Percentiles rank a stretch among this genome's conserved stretches.
phyloP scores from a whole-genome alignment of 1,140 invertebrate genomes.

The Epicauta chinensis region DNA sequence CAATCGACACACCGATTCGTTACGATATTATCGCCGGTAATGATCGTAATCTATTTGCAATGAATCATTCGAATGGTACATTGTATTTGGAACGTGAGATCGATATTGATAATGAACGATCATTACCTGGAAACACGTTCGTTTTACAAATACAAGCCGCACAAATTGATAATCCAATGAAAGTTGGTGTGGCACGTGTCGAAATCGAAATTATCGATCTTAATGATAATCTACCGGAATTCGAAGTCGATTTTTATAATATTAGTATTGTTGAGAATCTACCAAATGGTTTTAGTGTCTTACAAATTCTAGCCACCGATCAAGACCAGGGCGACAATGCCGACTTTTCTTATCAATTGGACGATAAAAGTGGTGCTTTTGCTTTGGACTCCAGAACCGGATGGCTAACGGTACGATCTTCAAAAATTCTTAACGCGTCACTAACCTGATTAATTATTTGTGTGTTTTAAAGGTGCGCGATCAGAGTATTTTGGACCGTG shows the following conservation, averaged over 20 bases:
- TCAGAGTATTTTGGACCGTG: conserved; percentile 71
- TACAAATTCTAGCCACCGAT: conserved; percentile 74
- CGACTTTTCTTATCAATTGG: conserved; percentile 72
- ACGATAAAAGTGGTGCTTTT: conserved; percentile 69
- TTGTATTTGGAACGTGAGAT: conserved; percentile 72
- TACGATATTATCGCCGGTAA: conserved; percentile 73
- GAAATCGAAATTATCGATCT: conserved; percentile 74
- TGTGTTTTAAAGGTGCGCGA: conserved; percentile 32
- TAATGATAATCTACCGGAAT: conserved; percentile 79
- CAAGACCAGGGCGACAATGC: conserved; percentile 77
- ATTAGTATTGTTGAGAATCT: conserved; percentile 88
- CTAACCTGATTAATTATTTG: too few species aligned
- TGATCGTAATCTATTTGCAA: conserved; percentile 61
- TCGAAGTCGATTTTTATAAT: conserved; percentile 82
- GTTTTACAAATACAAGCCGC: conserved; percentile 70
- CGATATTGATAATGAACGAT: conserved; percentile 64
- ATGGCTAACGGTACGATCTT: conserved; percentile 70
- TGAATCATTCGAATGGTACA: conserved; percentile 66
- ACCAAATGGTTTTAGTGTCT: conserved; percentile 77
- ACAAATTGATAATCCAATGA: conserved; percentile 70
- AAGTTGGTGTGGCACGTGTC: conserved; percentile 62
- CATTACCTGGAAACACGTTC: conserved; percentile 65
- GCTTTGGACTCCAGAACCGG: conserved; percentile 69
- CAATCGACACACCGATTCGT: conserved; percentile 58
- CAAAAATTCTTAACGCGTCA: too few species aligned